Evolutionary conservation across 2,888 invertebrate species (phyloP).

Genomic region (Caradrina clavipalpis): DNA sequence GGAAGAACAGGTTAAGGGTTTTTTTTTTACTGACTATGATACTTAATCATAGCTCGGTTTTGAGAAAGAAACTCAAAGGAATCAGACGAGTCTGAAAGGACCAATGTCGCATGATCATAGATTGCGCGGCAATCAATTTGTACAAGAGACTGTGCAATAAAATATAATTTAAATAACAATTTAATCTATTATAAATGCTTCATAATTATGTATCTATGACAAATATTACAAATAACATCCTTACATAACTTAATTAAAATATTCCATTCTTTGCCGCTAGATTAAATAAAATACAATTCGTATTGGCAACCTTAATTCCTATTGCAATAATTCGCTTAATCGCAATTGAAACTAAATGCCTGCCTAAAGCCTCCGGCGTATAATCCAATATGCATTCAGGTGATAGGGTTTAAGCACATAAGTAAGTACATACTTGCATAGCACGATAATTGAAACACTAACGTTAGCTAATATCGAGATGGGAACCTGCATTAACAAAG

Average conservation of each 20-base stretch:
- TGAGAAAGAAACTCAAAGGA: slow-evolving; percentile 11
- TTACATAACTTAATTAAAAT: slow-evolving; percentile 7
- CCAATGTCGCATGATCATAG: neutral
- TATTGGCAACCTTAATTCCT: neutral
- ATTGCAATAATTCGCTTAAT: slow-evolving; percentile 17
- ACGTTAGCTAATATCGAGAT: slow-evolving; percentile 36
- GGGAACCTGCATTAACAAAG: neutral
- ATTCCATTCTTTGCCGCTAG: neutral
- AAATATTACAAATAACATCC: slow-evolving; percentile 5
- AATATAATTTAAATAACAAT: slow-evolving; percentile 13
- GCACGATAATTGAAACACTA: slow-evolving; percentile 55
- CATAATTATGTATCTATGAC: slow-evolving; percentile 1
- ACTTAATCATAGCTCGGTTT: neutral
- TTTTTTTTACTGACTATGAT: slow-evolving; percentile 28
- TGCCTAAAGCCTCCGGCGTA: slow-evolving; percentile 16
- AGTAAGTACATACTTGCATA: slow-evolving; percentile 29
- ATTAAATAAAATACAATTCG: slow-evolving; percentile 12
- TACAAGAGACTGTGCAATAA: neutral
- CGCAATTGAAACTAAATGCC: slow-evolving; percentile 34
- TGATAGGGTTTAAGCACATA: slow-evolving; percentile 43
- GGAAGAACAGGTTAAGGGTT: slow-evolving; percentile 35
- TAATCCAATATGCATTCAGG: slow-evolving; percentile 41
- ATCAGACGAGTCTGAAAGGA: neutral
- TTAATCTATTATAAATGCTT: slow-evolving; percentile 2
- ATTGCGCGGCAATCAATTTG: neutral